Conservation (phyloP, 2,113 vertebrate species). For the Eulemur rufifrons region DNA sequence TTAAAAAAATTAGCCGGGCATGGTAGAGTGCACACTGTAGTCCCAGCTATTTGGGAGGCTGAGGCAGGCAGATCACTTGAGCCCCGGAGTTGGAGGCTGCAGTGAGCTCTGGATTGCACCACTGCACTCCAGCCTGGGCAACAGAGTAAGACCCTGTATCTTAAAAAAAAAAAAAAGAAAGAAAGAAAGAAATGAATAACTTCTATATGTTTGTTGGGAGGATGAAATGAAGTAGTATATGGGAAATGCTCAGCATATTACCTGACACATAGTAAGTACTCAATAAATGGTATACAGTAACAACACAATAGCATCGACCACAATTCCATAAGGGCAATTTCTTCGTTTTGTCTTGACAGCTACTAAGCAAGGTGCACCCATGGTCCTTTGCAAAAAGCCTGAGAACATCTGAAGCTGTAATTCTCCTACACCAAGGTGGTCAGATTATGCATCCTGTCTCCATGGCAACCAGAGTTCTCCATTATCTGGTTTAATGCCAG, state of each 20-base stretch:
- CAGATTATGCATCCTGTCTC: background rate
- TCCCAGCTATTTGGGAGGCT: too few relatives aligned
- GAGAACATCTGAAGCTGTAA: background rate
- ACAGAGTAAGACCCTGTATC: too few relatives aligned
- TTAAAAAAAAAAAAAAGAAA: too few relatives aligned
- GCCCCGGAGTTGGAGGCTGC: too few relatives aligned
- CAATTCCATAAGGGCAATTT: background rate
- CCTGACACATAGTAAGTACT: background rate
- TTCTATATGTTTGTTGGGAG: background rate
- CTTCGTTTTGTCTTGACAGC: background rate
- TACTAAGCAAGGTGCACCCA: background rate
- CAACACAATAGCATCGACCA: background rate
- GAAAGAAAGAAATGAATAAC: too few relatives aligned
- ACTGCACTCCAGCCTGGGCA: too few relatives aligned
- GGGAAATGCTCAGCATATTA: background rate
- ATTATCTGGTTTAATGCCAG: background rate
- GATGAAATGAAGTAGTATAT: background rate
- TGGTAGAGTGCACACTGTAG: too few relatives aligned
- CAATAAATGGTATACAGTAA: background rate
- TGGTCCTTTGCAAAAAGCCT: background rate
- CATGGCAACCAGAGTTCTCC: background rate
- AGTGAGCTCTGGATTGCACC: too few relatives aligned
- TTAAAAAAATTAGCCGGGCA: too few relatives aligned
- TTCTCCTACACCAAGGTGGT: background rate
- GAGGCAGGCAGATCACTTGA: too few relatives aligned